Evolutionary conservation across 2,888 invertebrate genomes (phyloP), one percentile per base, ranked within the genome.

Genomic region (Panopea generosa): DNA sequence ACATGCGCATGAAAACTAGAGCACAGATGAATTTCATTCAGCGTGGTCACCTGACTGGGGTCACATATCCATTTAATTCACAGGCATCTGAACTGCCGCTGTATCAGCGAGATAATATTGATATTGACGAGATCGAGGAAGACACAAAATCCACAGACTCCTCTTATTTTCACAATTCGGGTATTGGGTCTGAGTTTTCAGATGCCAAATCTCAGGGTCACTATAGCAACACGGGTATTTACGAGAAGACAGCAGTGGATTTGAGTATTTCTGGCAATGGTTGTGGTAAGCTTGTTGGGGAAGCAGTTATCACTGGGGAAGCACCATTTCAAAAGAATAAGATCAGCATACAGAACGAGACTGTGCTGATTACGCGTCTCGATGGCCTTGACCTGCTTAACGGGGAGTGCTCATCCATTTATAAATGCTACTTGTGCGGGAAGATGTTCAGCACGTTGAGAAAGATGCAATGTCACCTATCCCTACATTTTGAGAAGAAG

Each of bases 351-450:
- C 77, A 82, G 33, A 89, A 88, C 60, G 91, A 91, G 74, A 90
- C 90, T n/a, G 86, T 91, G 29, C 63, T 92, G 22, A 87, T 90
- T 2, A 89, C 91, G 0, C 69, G 90, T 26, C 71, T 92, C 24
- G 91, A 92, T 62, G 92, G 92, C 0, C 66, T 89, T 4, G 88
- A 90, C 71, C 56, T 86, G 22, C 61, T 74, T n/a, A 87, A 83
- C 14, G 90, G 90, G 4, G 83, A 86, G 57, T 84, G 85, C 47
- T 77, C 87, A n/a, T 88, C 90, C 18, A 84, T 91, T 33, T 92
- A 87, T 77, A 90, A 90, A 83, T 92, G 92, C 79, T 89, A 92
- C 73, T 77, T 91, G 56, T 92, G 92, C 75, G 84, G 89, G 40
- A 87, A 90, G 61, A 80, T 92, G 62, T 91, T 89, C 73, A 79